These are phyloP conservation scores for Staurois parvus DNA, from an alignment of 2,797 vertebrate genomes.

Conservation along the genomic window DNA sequence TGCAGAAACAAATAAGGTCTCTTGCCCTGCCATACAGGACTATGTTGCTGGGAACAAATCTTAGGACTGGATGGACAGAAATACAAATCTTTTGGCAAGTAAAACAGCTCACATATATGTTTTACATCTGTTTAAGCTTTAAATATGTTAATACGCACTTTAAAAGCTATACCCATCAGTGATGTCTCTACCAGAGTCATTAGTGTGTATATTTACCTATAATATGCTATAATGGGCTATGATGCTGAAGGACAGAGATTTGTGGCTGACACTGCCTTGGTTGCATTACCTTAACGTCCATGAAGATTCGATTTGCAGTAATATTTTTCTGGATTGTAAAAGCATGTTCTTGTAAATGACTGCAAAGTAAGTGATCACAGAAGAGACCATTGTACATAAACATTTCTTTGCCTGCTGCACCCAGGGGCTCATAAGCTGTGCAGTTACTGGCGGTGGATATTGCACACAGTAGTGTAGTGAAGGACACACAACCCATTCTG, in stretches of 20 bases:
- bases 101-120: neutral
- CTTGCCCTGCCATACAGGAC: too few relatives aligned
- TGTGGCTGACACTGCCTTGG: neutral
- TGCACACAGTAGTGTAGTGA: neutral
- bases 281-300: neutral
- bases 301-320: conserved; percentile 1
- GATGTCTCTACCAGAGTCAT: neutral
- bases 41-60: too few relatives aligned
- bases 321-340: neutral
- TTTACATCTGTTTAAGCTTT: neutral
- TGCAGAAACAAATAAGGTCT: too few relatives aligned
- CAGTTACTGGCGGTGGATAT: neutral
- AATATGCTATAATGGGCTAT: neutral
- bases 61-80: too few relatives aligned
- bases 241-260: neutral
- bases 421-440: neutral
- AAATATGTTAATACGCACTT: neutral
- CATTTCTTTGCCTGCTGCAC: neutral
- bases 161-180: neutral
- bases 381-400: neutral
- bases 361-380: neutral
- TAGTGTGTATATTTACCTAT: neutral
- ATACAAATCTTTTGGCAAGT: too few relatives aligned
- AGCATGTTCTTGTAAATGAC: neutral
- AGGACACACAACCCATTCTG: neutral